A percentile compares a stretch with the other conserved stretches of the same genome.
These are phyloP conservation scores for Aurelia sp. DNA, from an alignment of 30 jellyfish, hydroid and myxozoan species.

Conservation along the genomic window DNA sequence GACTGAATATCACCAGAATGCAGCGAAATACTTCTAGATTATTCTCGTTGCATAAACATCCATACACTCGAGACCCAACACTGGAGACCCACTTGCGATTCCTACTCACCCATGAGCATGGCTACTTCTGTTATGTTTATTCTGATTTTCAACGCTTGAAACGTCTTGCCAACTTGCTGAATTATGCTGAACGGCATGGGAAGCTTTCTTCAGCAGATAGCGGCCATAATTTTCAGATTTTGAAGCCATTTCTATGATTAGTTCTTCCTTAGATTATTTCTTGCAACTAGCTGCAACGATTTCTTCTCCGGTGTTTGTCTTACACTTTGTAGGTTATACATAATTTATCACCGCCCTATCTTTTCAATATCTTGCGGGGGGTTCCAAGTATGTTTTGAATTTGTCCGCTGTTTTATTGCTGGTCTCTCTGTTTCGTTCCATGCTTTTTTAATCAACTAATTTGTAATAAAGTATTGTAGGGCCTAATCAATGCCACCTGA, in stretches of 20 bases:
- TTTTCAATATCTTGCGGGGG: constrained; percentile 37
- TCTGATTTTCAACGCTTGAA: constrained; percentile 17
- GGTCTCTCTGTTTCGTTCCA: too few species aligned
- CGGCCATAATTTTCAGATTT: constrained; percentile 39
- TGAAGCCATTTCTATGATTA: constrained; percentile 2
- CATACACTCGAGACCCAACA: too few species aligned
- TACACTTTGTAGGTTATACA: constrained; percentile 40
- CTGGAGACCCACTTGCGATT: neutral
- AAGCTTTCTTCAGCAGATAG: constrained; percentile 45
- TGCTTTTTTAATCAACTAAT: too few species aligned
- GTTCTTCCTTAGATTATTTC: constrained; percentile 2
- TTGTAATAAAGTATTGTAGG: too few species aligned
- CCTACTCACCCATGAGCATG: constrained; percentile 41
- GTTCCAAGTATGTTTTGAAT: neutral
- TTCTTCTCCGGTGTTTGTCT: neutral
- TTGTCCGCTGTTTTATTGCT: neutral
- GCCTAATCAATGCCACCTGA: too few species aligned
- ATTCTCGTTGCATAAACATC: too few species aligned
- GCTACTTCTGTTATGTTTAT: constrained; percentile 10
- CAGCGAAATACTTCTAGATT: too few species aligned
- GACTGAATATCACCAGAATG: too few species aligned
- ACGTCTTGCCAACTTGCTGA: constrained; percentile 61
- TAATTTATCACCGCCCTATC: constrained; percentile 19
- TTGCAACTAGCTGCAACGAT: constrained; percentile 33
- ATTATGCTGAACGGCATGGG: constrained; percentile 28